Base-by-base conservation (phyloP, 2,888 invertebrate genomes). In the Lacanobia wlatinum region DNA sequence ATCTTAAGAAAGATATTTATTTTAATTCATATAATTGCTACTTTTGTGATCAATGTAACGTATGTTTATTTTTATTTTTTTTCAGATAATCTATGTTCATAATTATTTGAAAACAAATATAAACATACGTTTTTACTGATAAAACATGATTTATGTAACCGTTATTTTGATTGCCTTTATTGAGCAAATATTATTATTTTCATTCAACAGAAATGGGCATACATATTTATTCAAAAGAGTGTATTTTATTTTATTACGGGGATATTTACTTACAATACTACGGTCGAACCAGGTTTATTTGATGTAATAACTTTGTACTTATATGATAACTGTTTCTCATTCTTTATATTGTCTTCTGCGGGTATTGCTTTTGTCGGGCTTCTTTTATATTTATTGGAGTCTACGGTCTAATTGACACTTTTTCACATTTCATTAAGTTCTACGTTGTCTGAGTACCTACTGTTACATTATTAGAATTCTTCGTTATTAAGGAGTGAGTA, bases 381-480 rank as follows among this genome's bases (percentile, higher is more conserved):
- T 70, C 84, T 83, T 80, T 85, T 88, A 89, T 89, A 90, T 91
- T 91, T 91, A 90, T 88, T 87, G 86, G 83, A 87, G 84, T 87
- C 84, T 84, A 87, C 85, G 78, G 74, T 89, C 87, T 91, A 90
- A 91, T 91, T 90, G 91, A 88, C 91, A 90, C 89, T 90, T 90
- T 83, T 87, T 90, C 89, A 89, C 90, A 89, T 89, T 90, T 89
- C 90, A 91, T 90, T 90, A 90, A 86, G 78, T 86, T 85, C 85
- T 80, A 76, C 87, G 77, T 75, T 82, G 81, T 81, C 83, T 82
- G 82, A 75, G 86, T 82, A 74, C 66, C 59, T 64, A 55, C 70
- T 71, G 66, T 58, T 68, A 72, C 65, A 76, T 76, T 82, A 74
- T 73, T 79, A 74, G 62, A 56, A 60, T 40, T 48, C 52, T 69